Evolutionary conservation across 2,888 invertebrate species (phyloP).

Genomic region (Tetanocera ferruginea): DNA sequence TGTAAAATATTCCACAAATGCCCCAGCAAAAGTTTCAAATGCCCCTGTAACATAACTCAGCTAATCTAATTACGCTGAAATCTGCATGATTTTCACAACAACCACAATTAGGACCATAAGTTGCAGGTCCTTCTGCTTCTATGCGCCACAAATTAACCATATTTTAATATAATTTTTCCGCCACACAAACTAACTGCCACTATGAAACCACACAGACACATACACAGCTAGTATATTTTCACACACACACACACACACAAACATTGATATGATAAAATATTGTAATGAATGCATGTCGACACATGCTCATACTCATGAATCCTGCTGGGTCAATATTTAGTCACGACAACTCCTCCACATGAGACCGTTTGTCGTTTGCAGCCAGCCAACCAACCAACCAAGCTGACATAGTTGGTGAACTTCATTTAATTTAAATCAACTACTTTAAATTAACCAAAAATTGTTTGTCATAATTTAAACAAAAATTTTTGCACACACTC

Average conservation of each 20-base stretch:
- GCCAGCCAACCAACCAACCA: not conserved
- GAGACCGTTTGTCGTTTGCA: not conserved
- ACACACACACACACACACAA: not conserved
- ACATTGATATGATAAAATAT: not conserved
- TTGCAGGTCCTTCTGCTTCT: too few relatives aligned
- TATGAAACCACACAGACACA: not conserved
- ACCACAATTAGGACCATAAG: too few relatives aligned
- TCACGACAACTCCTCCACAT: not conserved
- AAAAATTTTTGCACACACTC: not conserved
- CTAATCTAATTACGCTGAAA: too few relatives aligned
- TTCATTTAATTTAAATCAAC: conserved; percentile 26
- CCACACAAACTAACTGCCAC: not conserved
- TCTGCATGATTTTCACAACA: too few relatives aligned
- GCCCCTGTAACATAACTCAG: too few relatives aligned
- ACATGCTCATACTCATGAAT: not conserved
- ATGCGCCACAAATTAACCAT: conserved; percentile 20
- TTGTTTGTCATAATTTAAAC: not conserved
- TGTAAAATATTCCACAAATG: too few relatives aligned
- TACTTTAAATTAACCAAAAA: conserved; percentile 9
- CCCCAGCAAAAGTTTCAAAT: too few relatives aligned
- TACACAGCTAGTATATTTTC: too few relatives aligned
- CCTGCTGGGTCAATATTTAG: conserved; percentile 5
- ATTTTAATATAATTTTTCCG: conserved; percentile 16
- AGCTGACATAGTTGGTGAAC: conserved; percentile 23
- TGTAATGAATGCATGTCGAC: not conserved